phyloP scores from a whole-genome alignment of 2,797 vertebrate species.

The Gymnopithys bicolor region DNA sequence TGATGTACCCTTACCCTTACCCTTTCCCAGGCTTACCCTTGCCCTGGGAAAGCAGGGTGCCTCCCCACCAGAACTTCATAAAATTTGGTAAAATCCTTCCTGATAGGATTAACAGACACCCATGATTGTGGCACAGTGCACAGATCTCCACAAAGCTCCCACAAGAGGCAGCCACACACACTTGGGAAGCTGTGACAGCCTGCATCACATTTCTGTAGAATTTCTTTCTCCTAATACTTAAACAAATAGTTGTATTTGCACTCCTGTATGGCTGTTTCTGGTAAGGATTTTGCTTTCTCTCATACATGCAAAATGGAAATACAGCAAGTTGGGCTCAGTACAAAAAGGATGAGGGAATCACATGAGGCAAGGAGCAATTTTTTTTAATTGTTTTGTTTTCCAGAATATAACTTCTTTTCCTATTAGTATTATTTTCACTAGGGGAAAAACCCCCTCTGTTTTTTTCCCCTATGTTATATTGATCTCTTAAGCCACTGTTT shows the following conservation, averaged over 20 bases:
- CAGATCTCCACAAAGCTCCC: not conserved
- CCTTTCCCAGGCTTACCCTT: not conserved
- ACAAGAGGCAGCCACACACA: rapidly evolving
- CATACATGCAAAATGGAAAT: not conserved
- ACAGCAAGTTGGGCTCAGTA: not conserved
- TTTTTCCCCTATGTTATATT: too few relatives aligned
- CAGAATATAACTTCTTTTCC: not conserved
- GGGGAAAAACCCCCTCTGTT: not conserved
- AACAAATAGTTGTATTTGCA: not conserved
- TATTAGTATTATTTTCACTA: not conserved
- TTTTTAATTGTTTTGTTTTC: not conserved
- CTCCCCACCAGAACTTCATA: not conserved
- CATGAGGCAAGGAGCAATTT: rapidly evolving
- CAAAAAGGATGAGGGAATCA: too few relatives aligned
- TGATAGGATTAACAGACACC: not conserved
- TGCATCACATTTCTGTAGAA: rapidly evolving
- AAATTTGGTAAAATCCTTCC: not conserved
- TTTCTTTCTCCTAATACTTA: not conserved
- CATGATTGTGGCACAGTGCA: not conserved
- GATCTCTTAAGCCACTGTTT: not conserved
- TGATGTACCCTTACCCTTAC: not conserved
- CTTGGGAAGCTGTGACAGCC: not conserved
- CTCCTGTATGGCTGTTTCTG: not conserved
- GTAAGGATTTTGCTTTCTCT: not conserved
- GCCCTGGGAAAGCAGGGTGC: not conserved